Evolutionary conservation across 2,888 invertebrate species (phyloP), one percentile per base, ranked within the genome.

Genomic region (Pristionchus japonicus): DNA sequence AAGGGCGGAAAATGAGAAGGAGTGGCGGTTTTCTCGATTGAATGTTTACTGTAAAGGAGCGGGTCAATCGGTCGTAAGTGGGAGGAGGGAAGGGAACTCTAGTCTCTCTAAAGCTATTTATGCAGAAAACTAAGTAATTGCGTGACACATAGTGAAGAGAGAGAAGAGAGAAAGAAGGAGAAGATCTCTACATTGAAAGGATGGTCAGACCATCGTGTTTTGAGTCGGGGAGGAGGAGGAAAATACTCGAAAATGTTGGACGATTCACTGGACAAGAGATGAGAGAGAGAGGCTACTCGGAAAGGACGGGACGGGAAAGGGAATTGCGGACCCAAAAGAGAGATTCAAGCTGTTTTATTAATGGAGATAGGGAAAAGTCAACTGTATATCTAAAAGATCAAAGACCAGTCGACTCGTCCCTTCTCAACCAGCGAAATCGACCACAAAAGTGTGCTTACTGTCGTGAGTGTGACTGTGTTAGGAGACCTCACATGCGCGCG

Each of bases 21-120:
- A 74, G 74, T 74, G 74, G 74, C 74, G 74, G 74, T 74, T 74
- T 74, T 74, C n/a, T 74, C 43, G 74, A 40, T 34, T n/a, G n/a
- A 74, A 40, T 40, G 40, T 74, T 74, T 23, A 40, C 43, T 74
- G 74, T 74, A 40, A 74, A 23, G 13, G 70, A 40, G 37, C 6
- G 40, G 74, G 20, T 43, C 40, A 74, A 74, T 74, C 40, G 74
- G 37, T 15, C n/a, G 20, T 74, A 74, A 74, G 74, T 74, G 74
- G 43, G 37, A 70, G 31, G n/a, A 34, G 67, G 31, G 67, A 23
- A 17, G 67, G 61, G 61, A 27, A 52, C 52, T 52, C 52, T 52
- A 52, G 61, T 61, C 61, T 61, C 61, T 61, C n/a, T n/a, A 61
- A 67, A 67, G 67, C 31, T 67, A 67, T 67, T 1, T 67, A 67